phyloP scores from a whole-genome alignment of 2,797 vertebrate genomes.

The Scomberomorus guttatus region DNA sequence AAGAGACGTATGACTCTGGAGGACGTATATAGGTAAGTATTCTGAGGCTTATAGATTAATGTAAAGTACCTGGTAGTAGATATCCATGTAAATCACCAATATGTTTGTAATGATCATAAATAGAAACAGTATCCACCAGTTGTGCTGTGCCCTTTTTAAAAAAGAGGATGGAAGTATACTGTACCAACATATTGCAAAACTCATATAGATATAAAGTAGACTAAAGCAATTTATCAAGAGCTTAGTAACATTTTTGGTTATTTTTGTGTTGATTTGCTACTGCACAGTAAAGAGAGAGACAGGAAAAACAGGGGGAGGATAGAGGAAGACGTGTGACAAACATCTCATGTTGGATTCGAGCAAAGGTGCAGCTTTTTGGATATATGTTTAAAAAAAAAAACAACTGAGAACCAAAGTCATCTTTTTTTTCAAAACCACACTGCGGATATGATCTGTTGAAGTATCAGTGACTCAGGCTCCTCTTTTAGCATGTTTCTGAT shows the following conservation, averaged over 20 bases:
- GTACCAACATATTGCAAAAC: not conserved
- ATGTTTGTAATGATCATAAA: constrained; percentile 4
- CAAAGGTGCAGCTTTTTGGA: not conserved
- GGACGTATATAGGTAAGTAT: constrained; percentile 34
- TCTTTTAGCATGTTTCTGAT: constrained; percentile 13
- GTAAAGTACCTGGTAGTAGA: constrained; percentile 28
- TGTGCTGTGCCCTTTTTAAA: not conserved
- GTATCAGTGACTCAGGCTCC: constrained; percentile 35
- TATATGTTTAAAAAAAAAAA: not conserved
- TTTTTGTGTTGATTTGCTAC: not conserved
- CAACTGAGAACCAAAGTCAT: constrained; percentile 16
- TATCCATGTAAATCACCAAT: not conserved
- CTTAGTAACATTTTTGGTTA: not conserved
- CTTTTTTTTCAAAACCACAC: not conserved
- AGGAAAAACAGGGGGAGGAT: not conserved
- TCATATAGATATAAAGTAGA: not conserved
- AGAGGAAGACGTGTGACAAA: constrained; percentile 13
- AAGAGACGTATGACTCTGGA: constrained; percentile 67
- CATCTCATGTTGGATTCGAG: not conserved
- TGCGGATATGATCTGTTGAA: constrained; percentile 36
- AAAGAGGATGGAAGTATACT: not conserved
- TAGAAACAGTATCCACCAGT: not conserved
- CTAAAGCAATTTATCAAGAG: not conserved
- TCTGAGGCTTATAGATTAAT: constrained; percentile 35
- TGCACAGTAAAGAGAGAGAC: not conserved